Percentiles rank a stretch among this genome's conserved stretches.
These are phyloP conservation scores for Melanaphis sacchari DNA, from an alignment of 1,140 invertebrate species.

Conservation along the genomic window DNA sequence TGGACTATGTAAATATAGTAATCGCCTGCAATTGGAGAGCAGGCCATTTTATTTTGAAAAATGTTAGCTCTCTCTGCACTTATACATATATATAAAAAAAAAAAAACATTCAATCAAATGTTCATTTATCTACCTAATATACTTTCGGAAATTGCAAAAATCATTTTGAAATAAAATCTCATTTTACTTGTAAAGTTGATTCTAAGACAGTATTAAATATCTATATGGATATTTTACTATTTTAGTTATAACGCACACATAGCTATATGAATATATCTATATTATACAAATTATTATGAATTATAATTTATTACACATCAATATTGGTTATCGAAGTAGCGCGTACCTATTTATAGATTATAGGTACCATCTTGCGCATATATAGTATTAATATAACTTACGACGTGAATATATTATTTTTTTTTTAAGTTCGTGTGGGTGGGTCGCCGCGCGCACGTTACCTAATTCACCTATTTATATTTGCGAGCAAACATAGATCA, in stretches of 20 bases:
- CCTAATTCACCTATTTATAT: constrained; percentile 14
- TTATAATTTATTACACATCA: too few relatives aligned
- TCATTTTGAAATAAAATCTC: background rate
- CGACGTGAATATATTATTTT: too few relatives aligned
- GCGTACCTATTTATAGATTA: too few relatives aligned
- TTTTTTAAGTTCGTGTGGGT: background rate
- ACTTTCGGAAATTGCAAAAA: background rate
- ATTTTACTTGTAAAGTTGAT: background rate
- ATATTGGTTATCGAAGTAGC: too few relatives aligned
- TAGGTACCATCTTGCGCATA: background rate
- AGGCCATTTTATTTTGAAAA: background rate
- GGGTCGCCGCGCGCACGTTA: background rate
- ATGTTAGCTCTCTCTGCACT: background rate
- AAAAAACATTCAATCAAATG: too few relatives aligned
- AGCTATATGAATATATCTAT: too few relatives aligned
- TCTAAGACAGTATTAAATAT: background rate
- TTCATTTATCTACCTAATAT: too few relatives aligned
- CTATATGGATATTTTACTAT: too few relatives aligned
- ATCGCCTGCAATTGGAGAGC: background rate
- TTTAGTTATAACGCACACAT: too few relatives aligned
- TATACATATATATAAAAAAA: too few relatives aligned
- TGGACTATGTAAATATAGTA: background rate
- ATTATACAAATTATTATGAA: too few relatives aligned
- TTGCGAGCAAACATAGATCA: background rate
- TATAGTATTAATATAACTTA: background rate